phyloP scores from a whole-genome alignment of 2,797 vertebrate genomes.

The Anabas testudineus region DNA sequence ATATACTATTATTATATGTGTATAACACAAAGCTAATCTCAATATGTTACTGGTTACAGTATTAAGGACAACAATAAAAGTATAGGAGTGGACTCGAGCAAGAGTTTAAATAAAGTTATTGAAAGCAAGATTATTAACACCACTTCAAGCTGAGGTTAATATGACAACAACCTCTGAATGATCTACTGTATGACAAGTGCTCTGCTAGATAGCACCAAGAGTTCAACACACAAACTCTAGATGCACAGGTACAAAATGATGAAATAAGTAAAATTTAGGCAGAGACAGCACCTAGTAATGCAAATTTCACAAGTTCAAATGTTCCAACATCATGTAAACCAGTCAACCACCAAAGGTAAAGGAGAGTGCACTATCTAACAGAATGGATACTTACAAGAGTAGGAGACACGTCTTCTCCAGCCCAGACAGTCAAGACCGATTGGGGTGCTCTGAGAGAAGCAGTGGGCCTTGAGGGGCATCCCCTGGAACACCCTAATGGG shows the following conservation, averaged over 20 bases:
- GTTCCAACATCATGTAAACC: background rate
- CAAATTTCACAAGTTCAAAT: constrained; percentile 13
- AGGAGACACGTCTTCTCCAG: constrained; percentile 77
- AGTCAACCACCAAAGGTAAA: background rate
- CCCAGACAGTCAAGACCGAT: constrained; percentile 87
- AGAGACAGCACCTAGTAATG: too few relatives aligned
- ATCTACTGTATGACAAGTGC: background rate
- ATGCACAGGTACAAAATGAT: background rate
- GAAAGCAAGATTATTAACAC: background rate
- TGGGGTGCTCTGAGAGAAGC: constrained; percentile 90
- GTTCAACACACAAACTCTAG: background rate
- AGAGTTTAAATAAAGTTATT: background rate
- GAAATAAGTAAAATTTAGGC: background rate
- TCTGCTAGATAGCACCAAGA: background rate
- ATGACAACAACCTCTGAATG: background rate
- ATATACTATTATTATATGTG: too few relatives aligned
- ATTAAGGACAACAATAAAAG: too few relatives aligned
- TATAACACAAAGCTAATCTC: too few relatives aligned
- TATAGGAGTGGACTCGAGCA: too few relatives aligned
- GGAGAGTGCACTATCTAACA: background rate
- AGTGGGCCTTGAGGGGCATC: constrained; percentile 81
- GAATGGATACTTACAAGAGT: constrained; percentile 81
- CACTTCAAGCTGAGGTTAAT: background rate
- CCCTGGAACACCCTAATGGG: constrained; percentile 73
- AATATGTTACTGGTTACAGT: too few relatives aligned